Percentiles rank a stretch among this genome's conserved stretches.
These are phyloP conservation scores for Smittia aterrima DNA, from an alignment of 2,888 invertebrate genomes.

Conservation along the genomic window DNA sequence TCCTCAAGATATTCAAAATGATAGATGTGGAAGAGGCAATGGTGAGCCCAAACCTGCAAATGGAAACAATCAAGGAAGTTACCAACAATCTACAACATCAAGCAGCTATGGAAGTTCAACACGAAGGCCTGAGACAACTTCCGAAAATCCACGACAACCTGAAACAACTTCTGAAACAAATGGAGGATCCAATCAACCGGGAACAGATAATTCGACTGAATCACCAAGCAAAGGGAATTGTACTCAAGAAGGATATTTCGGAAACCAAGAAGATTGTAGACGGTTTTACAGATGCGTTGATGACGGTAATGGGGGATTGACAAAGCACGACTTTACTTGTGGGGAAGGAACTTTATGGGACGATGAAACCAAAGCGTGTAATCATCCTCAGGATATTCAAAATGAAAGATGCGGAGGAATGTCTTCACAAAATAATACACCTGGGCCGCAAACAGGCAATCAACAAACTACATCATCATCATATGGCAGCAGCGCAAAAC, in stretches of 20 bases:
- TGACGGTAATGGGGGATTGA: conserved; percentile 56
- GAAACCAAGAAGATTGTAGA: conserved; percentile 60
- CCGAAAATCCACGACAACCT: conserved; percentile 32
- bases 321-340: conserved; percentile 62
- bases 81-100: background rate
- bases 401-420: conserved; percentile 46
- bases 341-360: conserved; percentile 70
- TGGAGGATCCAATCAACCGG: conserved; percentile 41
- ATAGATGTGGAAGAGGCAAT: conserved; percentile 42
- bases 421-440: conserved; percentile 45
- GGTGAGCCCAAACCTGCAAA: background rate
- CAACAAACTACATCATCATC: conserved; percentile 29
- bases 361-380: conserved; percentile 61
- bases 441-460: conserved; percentile 33
- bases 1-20: conserved; percentile 45
- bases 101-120: background rate
- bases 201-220: conserved; percentile 35
- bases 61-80: conserved; percentile 43
- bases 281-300: conserved; percentile 62
- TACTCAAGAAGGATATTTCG: conserved; percentile 62
- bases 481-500: conserved; percentile 13
- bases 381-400: conserved; percentile 55
- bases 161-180: conserved; percentile 12
- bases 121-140: background rate
- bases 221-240: conserved; percentile 52